These are phyloP conservation scores for Lophius piscatorius DNA, from an alignment of 2,113 vertebrate species.

Conservation along the genomic window DNA sequence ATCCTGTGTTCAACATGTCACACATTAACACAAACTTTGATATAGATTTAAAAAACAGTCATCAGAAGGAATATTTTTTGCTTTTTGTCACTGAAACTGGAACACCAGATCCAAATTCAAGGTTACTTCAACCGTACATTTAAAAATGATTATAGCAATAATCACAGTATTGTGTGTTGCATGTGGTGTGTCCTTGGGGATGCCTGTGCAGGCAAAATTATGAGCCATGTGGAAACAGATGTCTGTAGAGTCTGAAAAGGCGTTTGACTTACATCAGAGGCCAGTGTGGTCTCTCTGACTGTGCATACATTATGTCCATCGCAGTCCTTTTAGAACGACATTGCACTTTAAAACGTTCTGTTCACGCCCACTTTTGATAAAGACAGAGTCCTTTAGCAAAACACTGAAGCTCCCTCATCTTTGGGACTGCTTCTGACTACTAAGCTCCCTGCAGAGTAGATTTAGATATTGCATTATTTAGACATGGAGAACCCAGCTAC, in stretches of 20 bases:
- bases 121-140: conserved; percentile 27
- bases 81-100: conserved; percentile 11
- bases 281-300: not conserved
- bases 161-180: conserved; percentile 7
- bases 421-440: conserved; percentile 7
- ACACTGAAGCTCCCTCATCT: conserved; percentile 12
- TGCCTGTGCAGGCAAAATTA: conserved; percentile 20
- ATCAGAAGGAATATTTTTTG: not conserved
- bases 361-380: not conserved
- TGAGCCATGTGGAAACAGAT: conserved; percentile 28
- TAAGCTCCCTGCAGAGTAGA: conserved; percentile 16
- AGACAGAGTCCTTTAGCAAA: conserved; percentile 28
- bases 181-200: conserved; percentile 15
- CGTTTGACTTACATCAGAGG: conserved; percentile 22
- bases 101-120: conserved; percentile 27
- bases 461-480: not conserved
- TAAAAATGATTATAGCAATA: not conserved
- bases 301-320: conserved; percentile 15
- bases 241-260: conserved; percentile 9
- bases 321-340: not conserved
- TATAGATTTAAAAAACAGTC: conserved; percentile 15
- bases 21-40: conserved; percentile 16
- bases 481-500: too few species aligned
- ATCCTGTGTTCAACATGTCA: not conserved
- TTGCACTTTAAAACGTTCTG: not conserved